Evolutionary conservation across 2,797 vertebrate species (phyloP).

Genomic region (Onychomys arenicola): DNA sequence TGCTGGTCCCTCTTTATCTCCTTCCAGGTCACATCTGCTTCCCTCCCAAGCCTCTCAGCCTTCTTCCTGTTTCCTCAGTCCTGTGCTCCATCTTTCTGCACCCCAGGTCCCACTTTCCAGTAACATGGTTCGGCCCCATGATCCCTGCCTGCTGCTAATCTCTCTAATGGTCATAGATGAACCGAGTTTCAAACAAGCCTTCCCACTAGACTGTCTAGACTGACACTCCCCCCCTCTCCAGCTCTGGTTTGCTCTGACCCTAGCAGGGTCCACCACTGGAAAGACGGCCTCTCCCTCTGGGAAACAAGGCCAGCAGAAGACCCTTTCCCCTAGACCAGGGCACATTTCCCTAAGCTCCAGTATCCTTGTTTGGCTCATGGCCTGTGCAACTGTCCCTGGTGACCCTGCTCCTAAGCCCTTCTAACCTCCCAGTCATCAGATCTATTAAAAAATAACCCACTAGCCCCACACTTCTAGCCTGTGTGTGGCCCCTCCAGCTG

Average conservation of each 20-base stretch:
- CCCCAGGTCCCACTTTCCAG: accelerated
- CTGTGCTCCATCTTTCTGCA: background rate
- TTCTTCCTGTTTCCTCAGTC: background rate
- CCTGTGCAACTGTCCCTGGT: accelerated
- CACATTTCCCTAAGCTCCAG: background rate
- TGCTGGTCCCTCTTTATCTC: background rate
- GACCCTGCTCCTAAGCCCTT: background rate
- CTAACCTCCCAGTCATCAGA: background rate
- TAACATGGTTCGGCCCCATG: background rate
- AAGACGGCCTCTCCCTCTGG: background rate
- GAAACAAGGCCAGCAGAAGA: background rate
- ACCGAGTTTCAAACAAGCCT: background rate
- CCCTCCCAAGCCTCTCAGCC: accelerated
- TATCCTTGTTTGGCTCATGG: background rate
- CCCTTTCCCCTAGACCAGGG: background rate
- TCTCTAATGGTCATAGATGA: background rate
- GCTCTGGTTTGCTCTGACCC: background rate
- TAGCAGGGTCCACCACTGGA: background rate
- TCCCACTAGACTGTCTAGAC: background rate
- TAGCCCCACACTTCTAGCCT: background rate
- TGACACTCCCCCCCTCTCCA: background rate
- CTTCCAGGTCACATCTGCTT: background rate
- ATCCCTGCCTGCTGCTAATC: background rate
- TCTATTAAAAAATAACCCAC: background rate
- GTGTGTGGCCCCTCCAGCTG: background rate